Conservation (phyloP, 2,113 vertebrate species). For the Amphiprion ocellaris region DNA sequence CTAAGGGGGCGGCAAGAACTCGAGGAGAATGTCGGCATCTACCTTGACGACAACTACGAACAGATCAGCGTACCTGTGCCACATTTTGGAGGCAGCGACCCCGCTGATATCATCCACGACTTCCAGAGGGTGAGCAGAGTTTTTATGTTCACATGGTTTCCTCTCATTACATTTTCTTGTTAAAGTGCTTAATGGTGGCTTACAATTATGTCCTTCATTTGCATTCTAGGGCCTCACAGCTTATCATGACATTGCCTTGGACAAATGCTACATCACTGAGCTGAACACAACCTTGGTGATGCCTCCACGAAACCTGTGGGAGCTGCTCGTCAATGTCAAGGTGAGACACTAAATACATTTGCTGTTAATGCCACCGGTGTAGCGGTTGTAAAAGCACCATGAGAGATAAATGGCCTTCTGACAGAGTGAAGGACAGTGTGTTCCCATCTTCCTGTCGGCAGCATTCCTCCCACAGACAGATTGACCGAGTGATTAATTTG, state of each 20-base stretch:
- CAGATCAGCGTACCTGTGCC: slow-evolving; percentile 93
- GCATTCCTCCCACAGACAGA: slow-evolving; percentile 24
- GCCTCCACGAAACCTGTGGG: slow-evolving; percentile 93
- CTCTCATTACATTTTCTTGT: not conserved
- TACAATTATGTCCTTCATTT: not conserved
- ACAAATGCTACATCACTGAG: slow-evolving; percentile 95
- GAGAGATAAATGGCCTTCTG: slow-evolving; percentile 24
- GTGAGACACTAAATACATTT: slow-evolving; percentile 71
- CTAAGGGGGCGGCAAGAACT: slow-evolving; percentile 88
- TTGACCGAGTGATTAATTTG: slow-evolving; percentile 50
- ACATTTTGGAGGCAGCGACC: slow-evolving; percentile 91
- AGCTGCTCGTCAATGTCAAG: slow-evolving; percentile 94
- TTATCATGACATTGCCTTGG: slow-evolving; percentile 92
- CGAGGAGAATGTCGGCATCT: slow-evolving; percentile 94
- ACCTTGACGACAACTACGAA: slow-evolving; percentile 92
- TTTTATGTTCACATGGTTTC: not conserved
- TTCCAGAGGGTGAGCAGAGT: slow-evolving; percentile 89
- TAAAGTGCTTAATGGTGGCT: not conserved
- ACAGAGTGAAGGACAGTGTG: slow-evolving; percentile 20
- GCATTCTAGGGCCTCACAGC: slow-evolving; percentile 90
- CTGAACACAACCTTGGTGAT: slow-evolving; percentile 94
- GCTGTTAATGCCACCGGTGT: not conserved
- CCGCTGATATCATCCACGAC: slow-evolving; percentile 95
- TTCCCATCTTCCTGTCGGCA: slow-evolving; percentile 26
- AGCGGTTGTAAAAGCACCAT: slow-evolving; percentile 3